Evolutionary conservation across 2,113 vertebrate species (phyloP), one percentile per base, ranked within the genome.

Genomic region (Dipodomys stephensi): DNA sequence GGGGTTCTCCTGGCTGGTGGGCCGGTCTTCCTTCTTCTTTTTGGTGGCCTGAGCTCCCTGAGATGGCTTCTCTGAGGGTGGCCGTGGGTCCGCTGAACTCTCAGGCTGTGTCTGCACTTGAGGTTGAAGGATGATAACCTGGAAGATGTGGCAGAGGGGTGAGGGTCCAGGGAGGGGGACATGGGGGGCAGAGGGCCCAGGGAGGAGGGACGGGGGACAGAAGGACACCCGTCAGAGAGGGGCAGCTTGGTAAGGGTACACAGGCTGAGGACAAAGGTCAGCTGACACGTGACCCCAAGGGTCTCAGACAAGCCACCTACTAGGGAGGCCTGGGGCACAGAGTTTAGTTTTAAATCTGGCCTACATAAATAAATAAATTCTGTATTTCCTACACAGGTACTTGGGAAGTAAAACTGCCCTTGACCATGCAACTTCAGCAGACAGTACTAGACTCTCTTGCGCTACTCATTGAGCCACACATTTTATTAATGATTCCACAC

Each of bases 121-220:
- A 28, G 99, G 99, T 96, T 99, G 99, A 96, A 99, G 99, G 89
- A 99, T 99, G 95, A 99, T 99, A 97, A 99, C 99, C 99, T 99
- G 97, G 30, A 86, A 96, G 82, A 88, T 0, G n/a, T 0, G 28
- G 35, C 19, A 18, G 6, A 11, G 64, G 30, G 57, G 2, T 5
- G 62, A 25, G 28, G 32, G 57, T 2, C 6, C 74, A n/a, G 20
- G n/a, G 27, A 19, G 49, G 35, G 20, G 6, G 6, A 6, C 35
- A 39, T 39, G 35, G 35, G 35, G 4, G 32, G 27, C 9, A 23
- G 32, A 60, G 64, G 35, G 57, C 4, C 6, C 74, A n/a, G 20
- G 32, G 27, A 19, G 49, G 35, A 2, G 20, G 6, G 6, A 6
- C 28, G 30, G 20, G n/a, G 77, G 30, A 9, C 1, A 7, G 80